Base-by-base conservation (phyloP, 2,797 vertebrate species). In the Aphelocoma californica region DNA sequence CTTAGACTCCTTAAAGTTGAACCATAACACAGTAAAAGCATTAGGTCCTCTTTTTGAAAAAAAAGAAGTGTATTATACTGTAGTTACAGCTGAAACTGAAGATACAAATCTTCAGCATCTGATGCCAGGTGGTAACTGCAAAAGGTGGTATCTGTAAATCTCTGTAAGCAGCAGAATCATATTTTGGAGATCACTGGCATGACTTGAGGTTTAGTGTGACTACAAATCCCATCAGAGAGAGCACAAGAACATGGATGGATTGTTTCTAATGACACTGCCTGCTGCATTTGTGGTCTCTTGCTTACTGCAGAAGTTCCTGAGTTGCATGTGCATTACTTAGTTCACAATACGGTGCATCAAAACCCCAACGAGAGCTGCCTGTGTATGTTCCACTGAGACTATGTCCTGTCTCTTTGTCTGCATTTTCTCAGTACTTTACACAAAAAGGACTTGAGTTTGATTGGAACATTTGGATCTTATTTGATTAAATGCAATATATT, bases 1-100 rank as follows among this genome's bases (percentile, higher is more conserved):
- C 24, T 75, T 32, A 58, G 34, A 36, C 25, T 25, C 11, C 18
- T 10, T 16, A 12, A 72, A 45, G 26, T 38, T 2, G 28, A 92
- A 51, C 2, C 20, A 17, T 26, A 45, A 38, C 64, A 57, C 16
- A 53, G 38, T 36, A n/a, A 32, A 91, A 86, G 4, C 0, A 0
- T 24, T 54, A 75, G 12, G 14, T 31, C 45, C 10, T 60, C 20
- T 36, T 81, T 79, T 48, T 51, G 34, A 26, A 71, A 65, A 64
- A 29, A 56, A n/a, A 47, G 4, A 74, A 53, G 10, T 9, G 8
- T 23, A 1, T 32, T 44, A 18, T 18, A 10, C 28, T 2, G 2
- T 23, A 16, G 14, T 19, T 75, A 32, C 32, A 73, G 64, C 34
- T 18, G 32, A 77, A 79, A 53, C 2, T 7, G 34, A 62, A 88